Evolutionary conservation across 2,797 vertebrate genomes (phyloP).

Genomic region (Bradypodion pumilum): DNA sequence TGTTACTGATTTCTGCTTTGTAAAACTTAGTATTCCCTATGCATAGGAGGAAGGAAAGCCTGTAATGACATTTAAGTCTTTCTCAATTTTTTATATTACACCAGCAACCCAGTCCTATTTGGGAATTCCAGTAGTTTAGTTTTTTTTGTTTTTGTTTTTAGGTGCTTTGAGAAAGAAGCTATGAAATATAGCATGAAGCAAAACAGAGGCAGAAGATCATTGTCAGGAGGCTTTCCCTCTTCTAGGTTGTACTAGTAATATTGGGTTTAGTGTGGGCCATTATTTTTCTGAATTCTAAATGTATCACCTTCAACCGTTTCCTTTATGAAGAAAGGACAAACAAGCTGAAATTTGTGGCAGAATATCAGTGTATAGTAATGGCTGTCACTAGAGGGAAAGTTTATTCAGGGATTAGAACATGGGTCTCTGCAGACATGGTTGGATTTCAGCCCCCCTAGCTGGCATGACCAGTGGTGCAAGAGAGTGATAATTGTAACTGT

Average conservation of each 20-base stretch:
- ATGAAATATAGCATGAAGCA: neutral
- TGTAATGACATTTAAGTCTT: neutral
- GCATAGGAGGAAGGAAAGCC: neutral
- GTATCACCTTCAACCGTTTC: neutral
- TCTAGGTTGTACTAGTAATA: neutral
- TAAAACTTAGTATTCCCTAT: neutral
- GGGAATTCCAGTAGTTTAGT: neutral
- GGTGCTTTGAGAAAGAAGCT: neutral
- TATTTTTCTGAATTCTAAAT: neutral
- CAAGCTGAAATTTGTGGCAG: neutral
- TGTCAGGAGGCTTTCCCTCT: neutral
- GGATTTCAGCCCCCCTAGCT: neutral
- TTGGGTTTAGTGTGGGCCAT: neutral
- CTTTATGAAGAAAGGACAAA: neutral
- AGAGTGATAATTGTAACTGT: neutral
- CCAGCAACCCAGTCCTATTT: neutral
- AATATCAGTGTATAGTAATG: neutral
- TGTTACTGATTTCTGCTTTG: neutral
- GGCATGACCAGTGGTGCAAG: neutral
- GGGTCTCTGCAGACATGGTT: neutral
- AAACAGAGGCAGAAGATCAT: neutral
- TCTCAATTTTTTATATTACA: neutral
- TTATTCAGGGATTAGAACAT: neutral
- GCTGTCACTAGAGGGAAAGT: neutral
- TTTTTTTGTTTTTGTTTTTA: slow-evolving; percentile 5